Evolutionary conservation across 2,888 invertebrate species (phyloP).

Genomic region (Cephus runcator): DNA sequence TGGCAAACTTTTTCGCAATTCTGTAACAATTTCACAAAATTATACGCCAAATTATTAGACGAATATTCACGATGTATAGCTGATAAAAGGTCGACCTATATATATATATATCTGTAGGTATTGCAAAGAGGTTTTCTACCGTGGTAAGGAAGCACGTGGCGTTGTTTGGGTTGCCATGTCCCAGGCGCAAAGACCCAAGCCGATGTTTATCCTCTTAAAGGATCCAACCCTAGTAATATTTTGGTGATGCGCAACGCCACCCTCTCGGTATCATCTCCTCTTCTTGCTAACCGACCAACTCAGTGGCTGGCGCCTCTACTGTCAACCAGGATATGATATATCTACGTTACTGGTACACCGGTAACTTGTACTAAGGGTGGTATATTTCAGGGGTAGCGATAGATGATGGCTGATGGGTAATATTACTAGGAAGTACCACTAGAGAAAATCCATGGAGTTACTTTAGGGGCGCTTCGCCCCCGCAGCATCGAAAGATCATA

Average conservation of each 20-base stretch:
- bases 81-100: too few species aligned
- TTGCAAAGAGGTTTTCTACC: neutral
- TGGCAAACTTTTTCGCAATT: too few species aligned
- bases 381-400: neutral
- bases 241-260: constrained; percentile 11
- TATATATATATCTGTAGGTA: neutral
- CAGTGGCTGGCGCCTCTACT: neutral
- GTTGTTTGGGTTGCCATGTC: constrained; percentile 20
- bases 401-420: too few species aligned
- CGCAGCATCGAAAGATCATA: constrained; percentile 14
- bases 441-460: neutral
- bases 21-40: neutral
- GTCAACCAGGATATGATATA: neutral
- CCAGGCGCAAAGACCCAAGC: constrained; percentile 12
- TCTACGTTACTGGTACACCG: neutral
- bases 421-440: neutral
- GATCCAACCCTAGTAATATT: constrained; percentile 13
- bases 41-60: neutral
- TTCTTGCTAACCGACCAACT: neutral
- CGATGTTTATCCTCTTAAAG: constrained; percentile 18
- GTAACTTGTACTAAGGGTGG: neutral
- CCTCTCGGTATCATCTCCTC: constrained; percentile 15
- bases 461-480: constrained; percentile 2
- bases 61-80: too few species aligned
- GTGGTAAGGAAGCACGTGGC: constrained; percentile 13